Percentiles rank a stretch among this genome's conserved stretches.
Conservation (phyloP, 2,113 vertebrate genomes). For the Toxotes chatareus region DNA sequence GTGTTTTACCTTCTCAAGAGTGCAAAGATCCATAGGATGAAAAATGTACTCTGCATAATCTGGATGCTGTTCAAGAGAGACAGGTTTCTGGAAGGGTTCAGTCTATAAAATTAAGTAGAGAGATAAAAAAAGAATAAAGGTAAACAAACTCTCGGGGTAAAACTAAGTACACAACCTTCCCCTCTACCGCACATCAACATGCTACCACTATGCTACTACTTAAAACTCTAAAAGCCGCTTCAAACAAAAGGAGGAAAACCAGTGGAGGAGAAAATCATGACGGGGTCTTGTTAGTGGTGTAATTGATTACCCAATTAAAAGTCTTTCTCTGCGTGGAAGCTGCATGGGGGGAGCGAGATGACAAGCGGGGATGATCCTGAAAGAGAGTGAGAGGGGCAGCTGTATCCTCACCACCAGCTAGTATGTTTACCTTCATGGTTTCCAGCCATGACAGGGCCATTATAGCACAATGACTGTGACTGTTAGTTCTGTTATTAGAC, state of each 20-base stretch:
- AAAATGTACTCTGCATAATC: slow-evolving; percentile 99
- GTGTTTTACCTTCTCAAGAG: slow-evolving; percentile 93
- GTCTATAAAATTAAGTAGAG: slow-evolving; percentile 84
- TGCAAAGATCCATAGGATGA: slow-evolving; percentile 98
- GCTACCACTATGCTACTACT: slow-evolving; percentile 58
- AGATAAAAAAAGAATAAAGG: slow-evolving; percentile 29
- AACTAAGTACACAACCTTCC: slow-evolving; percentile 20
- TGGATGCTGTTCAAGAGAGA: slow-evolving; percentile 96
- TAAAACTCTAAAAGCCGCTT: slow-evolving; percentile 65
- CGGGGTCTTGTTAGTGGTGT: slow-evolving; percentile 80
- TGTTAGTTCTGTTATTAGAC: slow-evolving; percentile 69
- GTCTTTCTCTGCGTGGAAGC: slow-evolving; percentile 85
- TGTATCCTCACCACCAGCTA: slow-evolving; percentile 81
- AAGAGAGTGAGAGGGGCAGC: slow-evolving; percentile 83
- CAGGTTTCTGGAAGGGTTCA: slow-evolving; percentile 98
- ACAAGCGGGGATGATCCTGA: slow-evolving; percentile 84
- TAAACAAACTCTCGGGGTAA: slow-evolving; percentile 23
- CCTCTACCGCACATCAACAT: slow-evolving; percentile 52
- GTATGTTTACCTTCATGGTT: slow-evolving; percentile 70
- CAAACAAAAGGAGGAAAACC: slow-evolving; percentile 68
- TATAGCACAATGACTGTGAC: slow-evolving; percentile 42
- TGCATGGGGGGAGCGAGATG: slow-evolving; percentile 83
- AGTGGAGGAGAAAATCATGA: slow-evolving; percentile 75
- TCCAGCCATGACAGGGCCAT: slow-evolving; percentile 65
- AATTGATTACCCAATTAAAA: slow-evolving; percentile 86